Base-by-base conservation (phyloP, 2,797 vertebrate genomes). In the Dipus sagitta region DNA sequence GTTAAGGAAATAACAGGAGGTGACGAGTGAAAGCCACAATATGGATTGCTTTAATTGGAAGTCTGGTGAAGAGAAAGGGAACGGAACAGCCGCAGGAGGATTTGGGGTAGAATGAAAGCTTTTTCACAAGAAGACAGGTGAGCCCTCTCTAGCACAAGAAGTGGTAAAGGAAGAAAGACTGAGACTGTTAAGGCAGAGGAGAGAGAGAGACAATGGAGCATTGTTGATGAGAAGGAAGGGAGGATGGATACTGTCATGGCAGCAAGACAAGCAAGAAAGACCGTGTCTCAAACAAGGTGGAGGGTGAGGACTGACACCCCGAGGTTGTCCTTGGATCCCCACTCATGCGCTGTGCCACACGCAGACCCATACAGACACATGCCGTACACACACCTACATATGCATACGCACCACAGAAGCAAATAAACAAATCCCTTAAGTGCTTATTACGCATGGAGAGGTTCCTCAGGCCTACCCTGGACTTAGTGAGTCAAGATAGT, bases 71-170 rank as follows among this genome's bases (percentile, higher is more conserved):
- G 4, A 21, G 9, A 23, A 38, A 70, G 86, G 42, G 47, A 30
- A 70, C 15, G 12, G 92, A 82, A 28, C 13, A 86, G 67, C 23
- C 20, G 18, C n/a, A 47, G 62, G n/a, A 32, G 60, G n/a, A 60
- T 30, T 86, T 80, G 42, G 21, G 9, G 24, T 72, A 42, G 23
- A 76, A 70, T 68, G 71, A 62, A 92, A 67, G 7, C 71, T 62
- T 92, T 94, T 77, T 79, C 58, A 38, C 47, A 47, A 60, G n/a
- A 79, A 47, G 77, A 84, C 67, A 86, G 60, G 10, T 68, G 17
- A 92, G 30, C 3, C 38, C 84, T 94, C 67, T 74, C 88, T 32
- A 60, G 65, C 64, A 94, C 74, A 93, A 91, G 74, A 90, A 18
- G n/a, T 85, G 30, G 24, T 90, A 18, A 62, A 86, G 47, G 86